A percentile compares a stretch with the other conserved stretches of the same genome.
These are phyloP conservation scores for Drosophila siamana DNA, from an alignment of 2,888 invertebrate species.

Conservation along the genomic window DNA sequence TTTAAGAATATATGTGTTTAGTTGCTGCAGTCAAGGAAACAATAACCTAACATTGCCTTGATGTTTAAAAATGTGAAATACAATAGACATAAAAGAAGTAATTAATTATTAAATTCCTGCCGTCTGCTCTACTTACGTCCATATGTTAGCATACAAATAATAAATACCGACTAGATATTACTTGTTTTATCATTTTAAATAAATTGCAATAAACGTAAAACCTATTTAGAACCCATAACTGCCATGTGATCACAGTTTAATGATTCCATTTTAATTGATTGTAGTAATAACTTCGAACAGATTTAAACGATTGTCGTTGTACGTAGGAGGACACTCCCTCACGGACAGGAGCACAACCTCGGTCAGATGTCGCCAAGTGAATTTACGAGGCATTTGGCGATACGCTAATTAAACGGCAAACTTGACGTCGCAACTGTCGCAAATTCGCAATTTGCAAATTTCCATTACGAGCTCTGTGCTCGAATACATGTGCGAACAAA, in stretches of 20 bases:
- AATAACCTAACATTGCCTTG: too few relatives aligned
- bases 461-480: constrained; percentile 5
- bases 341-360: constrained; percentile 50
- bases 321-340: constrained; percentile 36
- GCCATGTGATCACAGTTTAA: background rate
- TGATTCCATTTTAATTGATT: background rate
- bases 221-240: background rate
- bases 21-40: too few relatives aligned
- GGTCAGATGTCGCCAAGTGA: constrained; percentile 37
- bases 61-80: too few relatives aligned
- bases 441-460: constrained; percentile 49
- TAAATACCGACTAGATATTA: too few relatives aligned
- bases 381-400: constrained; percentile 66
- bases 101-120: too few relatives aligned
- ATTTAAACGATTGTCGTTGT: background rate
- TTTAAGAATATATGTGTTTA: too few relatives aligned
- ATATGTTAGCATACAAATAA: too few relatives aligned
- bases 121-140: too few relatives aligned
- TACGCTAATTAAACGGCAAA: constrained; percentile 75
- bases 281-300: background rate
- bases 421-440: constrained; percentile 45
- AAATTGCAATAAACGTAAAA: background rate
- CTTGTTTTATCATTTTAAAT: background rate
- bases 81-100: too few relatives aligned
- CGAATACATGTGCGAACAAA: background rate